These are phyloP conservation scores for Pseudococcus viburni DNA, from an alignment of 2,888 invertebrate species.

Conservation along the genomic window DNA sequence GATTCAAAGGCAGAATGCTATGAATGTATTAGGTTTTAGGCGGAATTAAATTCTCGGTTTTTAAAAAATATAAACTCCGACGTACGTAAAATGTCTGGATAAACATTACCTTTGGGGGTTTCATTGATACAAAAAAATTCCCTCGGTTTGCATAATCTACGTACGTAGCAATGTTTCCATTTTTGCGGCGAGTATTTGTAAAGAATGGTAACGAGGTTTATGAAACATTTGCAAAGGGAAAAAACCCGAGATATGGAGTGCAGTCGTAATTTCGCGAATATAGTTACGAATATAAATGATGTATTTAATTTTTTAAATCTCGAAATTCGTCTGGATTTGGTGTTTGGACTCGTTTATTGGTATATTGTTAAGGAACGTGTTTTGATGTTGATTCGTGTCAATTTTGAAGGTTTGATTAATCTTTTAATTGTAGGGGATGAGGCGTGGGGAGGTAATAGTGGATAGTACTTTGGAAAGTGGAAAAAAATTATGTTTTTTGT, in stretches of 20 bases:
- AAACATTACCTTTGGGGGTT: conserved; percentile 24
- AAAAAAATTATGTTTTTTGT: no score
- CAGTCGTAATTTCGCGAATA: neutral
- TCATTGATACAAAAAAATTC: conserved; percentile 2
- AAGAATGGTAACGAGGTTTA: conserved; percentile 11
- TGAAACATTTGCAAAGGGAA: neutral
- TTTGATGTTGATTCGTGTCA: no score
- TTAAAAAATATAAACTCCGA: conserved; percentile 8
- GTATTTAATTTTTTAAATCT: neutral
- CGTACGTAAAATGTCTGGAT: conserved; percentile 17
- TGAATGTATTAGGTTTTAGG: conserved; percentile 47
- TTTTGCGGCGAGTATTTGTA: conserved; percentile 12
- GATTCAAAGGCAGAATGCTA: neutral
- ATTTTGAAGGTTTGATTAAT: no score
- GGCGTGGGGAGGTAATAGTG: no score
- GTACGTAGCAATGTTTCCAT: neutral
- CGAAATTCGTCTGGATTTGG: neutral
- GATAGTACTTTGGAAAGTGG: no score
- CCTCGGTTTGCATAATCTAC: conserved; percentile 5
- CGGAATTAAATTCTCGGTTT: conserved; percentile 26
- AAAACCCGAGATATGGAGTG: neutral
- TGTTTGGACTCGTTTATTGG: neutral
- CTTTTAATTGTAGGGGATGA: no score
- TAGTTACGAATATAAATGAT: neutral
- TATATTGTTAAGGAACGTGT: neutral